Evolutionary conservation across 2,113 vertebrate species (phyloP), one percentile per base, ranked within the genome.

Genomic region (Oryzias melastigma): DNA sequence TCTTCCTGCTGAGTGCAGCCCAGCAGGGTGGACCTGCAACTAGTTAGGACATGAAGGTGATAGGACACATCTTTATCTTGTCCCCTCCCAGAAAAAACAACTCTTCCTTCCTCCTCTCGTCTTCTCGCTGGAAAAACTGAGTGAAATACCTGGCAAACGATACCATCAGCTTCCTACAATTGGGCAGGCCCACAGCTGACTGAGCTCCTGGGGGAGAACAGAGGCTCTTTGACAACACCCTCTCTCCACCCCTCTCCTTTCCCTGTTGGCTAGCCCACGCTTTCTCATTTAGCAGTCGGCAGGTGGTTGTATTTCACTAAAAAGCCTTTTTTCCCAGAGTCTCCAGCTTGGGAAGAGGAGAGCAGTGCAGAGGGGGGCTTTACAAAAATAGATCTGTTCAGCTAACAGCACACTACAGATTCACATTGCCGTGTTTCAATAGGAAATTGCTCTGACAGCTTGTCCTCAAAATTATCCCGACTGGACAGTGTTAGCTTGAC

Each of bases 241-340:
- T 41, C 49, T 57, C 29, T 12, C 45, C 19, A 24, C 41, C 50
- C 58, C 51, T 50, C 63, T 56, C 41, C 57, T 75, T 66, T 80
- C 72, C 77, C 81, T 79, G 79, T 78, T 80, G 64, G 76, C 84
- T 73, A 87, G 78, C 86, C 88, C 86, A 87, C 83, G 70, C 87
- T 77, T 85, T 88, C 87, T 87, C 85, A 85, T 87, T 87, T 88
- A 88, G 82, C 80, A 81, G 84, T 83, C 81, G 76, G 85, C 88
- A 90, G 87, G 87, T 89, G 87, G 88, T 90, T 87, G 81, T 78
- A 88, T 89, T 85, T 84, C 85, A 83, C 82, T 70, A 86, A 87
- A 86, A 90, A 85, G 80, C 83, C 68, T 69, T 86, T 82, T 80
- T 22, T 83, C 83, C 80, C 78, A 80, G 71, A 78, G 82, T 78